Base-by-base conservation (phyloP, 2,797 vertebrate genomes). In the Galaxias olidus region DNA sequence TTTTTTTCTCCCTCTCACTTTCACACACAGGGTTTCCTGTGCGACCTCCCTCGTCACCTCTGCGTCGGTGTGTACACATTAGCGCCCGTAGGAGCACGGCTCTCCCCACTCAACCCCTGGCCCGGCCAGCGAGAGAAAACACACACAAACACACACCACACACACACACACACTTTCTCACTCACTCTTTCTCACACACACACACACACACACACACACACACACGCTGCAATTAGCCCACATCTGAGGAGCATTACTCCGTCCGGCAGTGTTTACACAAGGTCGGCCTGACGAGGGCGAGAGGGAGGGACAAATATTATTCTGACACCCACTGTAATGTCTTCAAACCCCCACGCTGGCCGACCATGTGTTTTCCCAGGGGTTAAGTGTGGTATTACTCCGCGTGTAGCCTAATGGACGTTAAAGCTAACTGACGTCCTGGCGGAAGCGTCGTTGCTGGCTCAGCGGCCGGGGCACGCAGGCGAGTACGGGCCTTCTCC, bases 211-310 rank as follows among this genome's bases (percentile, higher is more conserved):
- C 65, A 65, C 17, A n/a, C 50, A 48, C 40, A 53, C 49, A 71
- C 71, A 76, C 74, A 67, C 73, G 71, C 66, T 74, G 76, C 84
- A 87, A 86, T 87, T 88, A 83, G 75, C 81, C 68, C 79, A 83
- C 84, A 88, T 90, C 80, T 89, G 84, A 89, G 76, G 82, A 84
- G 68, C 77, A 88, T 90, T 87, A 89, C 73, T 77, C 71, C 15
- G 75, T 81, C 71, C 74, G 83, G 48, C 74, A 70, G 68, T 86
- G 85, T 88, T 91, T 87, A 87, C 76, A 80, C 82, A 89, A 81
- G 84, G 84, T 86, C 84, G 77, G 72, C 73, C 73, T 81, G 85
- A 79, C 8, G 11, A 82, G 70, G 73, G 79, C 84, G 82, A 83
- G 79, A 77, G 73, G 74, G 83, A 83, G 82, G 79, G 75, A 75